Evolutionary conservation across 2,888 invertebrate species (phyloP).

Genomic region (Cataglyphis altisquamis): DNA sequence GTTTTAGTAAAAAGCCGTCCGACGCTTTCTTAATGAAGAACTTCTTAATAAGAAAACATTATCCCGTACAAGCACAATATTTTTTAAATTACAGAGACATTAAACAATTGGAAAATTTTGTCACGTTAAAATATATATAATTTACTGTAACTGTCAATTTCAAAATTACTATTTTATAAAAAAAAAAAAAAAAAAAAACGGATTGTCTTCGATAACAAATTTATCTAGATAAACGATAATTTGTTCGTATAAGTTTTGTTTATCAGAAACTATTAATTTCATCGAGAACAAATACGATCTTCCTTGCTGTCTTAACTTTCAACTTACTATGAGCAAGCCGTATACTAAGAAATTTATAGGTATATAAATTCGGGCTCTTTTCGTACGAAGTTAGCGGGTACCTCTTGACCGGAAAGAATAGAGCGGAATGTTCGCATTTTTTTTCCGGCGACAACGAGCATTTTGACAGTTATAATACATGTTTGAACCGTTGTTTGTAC

Average conservation of each 20-base stretch:
- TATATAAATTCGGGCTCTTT: slow-evolving; percentile 59
- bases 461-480: slow-evolving; percentile 78
- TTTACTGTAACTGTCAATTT: neutral
- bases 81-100: slow-evolving; percentile 13
- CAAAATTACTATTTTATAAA: neutral
- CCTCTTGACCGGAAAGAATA: slow-evolving; percentile 70
- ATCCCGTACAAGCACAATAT: neutral
- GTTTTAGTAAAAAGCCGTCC: slow-evolving; percentile 39
- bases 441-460: slow-evolving; percentile 62
- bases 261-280: slow-evolving; percentile 52
- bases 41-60: slow-evolving; percentile 21
- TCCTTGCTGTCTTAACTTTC: slow-evolving; percentile 34
- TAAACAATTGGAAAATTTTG: neutral
- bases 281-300: slow-evolving; percentile 36
- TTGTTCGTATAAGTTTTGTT: slow-evolving; percentile 36
- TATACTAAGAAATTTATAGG: slow-evolving; percentile 55
- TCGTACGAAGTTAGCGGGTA: slow-evolving; percentile 56
- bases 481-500: slow-evolving; percentile 74
- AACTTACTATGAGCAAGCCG: slow-evolving; percentile 28
- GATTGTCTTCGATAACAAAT: slow-evolving; percentile 7
- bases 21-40: slow-evolving; percentile 37
- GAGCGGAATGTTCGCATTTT: slow-evolving; percentile 45
- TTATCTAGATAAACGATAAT: slow-evolving; percentile 37
- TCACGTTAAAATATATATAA: neutral
- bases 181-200: neutral